Evolutionary conservation across 2,113 vertebrate genomes (phyloP).

Genomic region (Mohoua ochrocephala): DNA sequence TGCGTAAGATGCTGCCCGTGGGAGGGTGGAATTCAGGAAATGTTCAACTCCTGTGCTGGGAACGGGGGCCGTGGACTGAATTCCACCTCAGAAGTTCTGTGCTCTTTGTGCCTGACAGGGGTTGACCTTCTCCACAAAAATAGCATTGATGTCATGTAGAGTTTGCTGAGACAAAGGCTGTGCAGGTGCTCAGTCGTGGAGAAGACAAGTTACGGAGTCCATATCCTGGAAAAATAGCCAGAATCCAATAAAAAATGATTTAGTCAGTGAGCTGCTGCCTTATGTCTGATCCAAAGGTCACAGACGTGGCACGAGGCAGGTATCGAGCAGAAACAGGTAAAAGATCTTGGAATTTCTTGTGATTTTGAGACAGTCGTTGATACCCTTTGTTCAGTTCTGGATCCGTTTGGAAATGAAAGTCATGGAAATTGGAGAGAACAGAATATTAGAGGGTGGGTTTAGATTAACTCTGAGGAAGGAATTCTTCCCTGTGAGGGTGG

Average conservation of each 20-base stretch:
- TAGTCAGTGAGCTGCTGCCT: not conserved
- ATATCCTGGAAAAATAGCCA: not conserved
- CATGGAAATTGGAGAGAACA: not conserved
- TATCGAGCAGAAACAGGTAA: not conserved
- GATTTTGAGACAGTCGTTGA: not conserved
- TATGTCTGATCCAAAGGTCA: not conserved
- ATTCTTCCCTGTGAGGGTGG: not conserved
- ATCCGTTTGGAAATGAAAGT: not conserved
- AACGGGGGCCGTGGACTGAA: not conserved
- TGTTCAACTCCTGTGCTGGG: not conserved
- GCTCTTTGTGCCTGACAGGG: not conserved
- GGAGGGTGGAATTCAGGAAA: conserved; percentile 12
- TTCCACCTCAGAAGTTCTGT: not conserved
- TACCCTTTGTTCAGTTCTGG: not conserved
- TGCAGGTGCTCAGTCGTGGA: not conserved
- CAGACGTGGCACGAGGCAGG: fast-evolving
- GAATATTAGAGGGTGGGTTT: not conserved
- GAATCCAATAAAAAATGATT: not conserved
- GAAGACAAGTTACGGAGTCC: not conserved
- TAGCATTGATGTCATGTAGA: not conserved
- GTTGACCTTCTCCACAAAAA: not conserved
- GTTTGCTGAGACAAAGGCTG: not conserved
- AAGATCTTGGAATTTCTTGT: not conserved
- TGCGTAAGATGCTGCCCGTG: not conserved
- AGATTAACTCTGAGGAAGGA: not conserved